phyloP scores from a whole-genome alignment of 2,113 vertebrate genomes.

The Nymphicus hollandicus region DNA sequence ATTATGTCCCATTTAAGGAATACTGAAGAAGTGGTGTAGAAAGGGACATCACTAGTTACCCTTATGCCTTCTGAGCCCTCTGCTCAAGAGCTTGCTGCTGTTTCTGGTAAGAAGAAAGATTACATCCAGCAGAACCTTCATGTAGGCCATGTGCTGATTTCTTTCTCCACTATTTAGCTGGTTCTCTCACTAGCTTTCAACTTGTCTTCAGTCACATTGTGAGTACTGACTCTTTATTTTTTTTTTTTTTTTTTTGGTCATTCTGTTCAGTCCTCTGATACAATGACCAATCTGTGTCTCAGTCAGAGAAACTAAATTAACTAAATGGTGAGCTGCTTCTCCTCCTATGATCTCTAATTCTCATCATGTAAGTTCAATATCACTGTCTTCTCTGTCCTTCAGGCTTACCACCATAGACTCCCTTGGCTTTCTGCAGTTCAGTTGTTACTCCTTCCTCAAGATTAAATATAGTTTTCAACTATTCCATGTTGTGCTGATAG shows the following conservation, averaged over 20 bases:
- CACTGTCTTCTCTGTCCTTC: not conserved
- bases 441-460: not conserved
- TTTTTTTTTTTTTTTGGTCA: not conserved
- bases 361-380: not conserved
- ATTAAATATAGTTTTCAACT: not conserved
- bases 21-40: not conserved
- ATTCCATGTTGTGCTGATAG: not conserved
- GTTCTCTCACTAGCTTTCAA: not conserved
- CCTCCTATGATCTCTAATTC: not conserved
- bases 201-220: not conserved
- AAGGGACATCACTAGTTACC: not conserved
- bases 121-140: not conserved
- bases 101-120: not conserved
- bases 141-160: not conserved
- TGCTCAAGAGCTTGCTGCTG: not conserved
- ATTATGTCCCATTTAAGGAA: not conserved
- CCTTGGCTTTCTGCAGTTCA: not conserved
- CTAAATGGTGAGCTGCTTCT: not conserved
- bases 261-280: not conserved
- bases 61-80: not conserved
- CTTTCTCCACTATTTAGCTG: not conserved
- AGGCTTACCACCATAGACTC: not conserved
- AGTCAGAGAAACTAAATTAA: not conserved
- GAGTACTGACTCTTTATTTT: not conserved
- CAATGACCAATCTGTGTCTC: not conserved